A percentile compares a stretch with the other conserved stretches of the same genome.
Evolutionary conservation across 2,888 invertebrate genomes (phyloP).

Genomic region (Ramazzottius varieornatus): DNA sequence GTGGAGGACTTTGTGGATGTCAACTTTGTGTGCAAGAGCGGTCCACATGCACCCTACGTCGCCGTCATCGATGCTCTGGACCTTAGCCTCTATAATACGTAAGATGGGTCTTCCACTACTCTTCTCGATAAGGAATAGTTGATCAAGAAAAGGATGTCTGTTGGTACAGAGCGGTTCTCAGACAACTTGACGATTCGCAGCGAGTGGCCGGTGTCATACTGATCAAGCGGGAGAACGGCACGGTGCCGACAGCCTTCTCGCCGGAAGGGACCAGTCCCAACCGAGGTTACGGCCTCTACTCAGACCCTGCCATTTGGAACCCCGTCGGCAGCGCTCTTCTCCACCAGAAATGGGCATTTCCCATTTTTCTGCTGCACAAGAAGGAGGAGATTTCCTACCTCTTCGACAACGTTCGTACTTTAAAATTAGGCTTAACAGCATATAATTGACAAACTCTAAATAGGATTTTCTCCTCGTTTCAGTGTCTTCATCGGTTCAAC

Average conservation of each 20-base stretch:
- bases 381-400: slow-evolving; percentile 18
- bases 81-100: slow-evolving; percentile 34
- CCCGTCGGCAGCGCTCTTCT: slow-evolving; percentile 43
- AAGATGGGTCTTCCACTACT: slow-evolving; percentile 7
- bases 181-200: slow-evolving; percentile 18
- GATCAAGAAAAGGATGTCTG: background rate
- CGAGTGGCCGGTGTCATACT: slow-evolving; percentile 26
- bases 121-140: background rate
- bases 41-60: slow-evolving; percentile 52
- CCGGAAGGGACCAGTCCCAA: slow-evolving; percentile 58
- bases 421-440: background rate
- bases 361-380: slow-evolving; percentile 47
- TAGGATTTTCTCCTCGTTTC: slow-evolving; percentile 10
- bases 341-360: slow-evolving; percentile 55
- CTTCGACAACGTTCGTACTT: background rate
- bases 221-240: slow-evolving; percentile 14
- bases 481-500: slow-evolving; percentile 40
- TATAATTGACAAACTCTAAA: slow-evolving; percentile 13
- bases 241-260: slow-evolving; percentile 20
- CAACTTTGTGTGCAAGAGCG: slow-evolving; percentile 38
- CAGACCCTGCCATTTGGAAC: slow-evolving; percentile 38
- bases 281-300: slow-evolving; percentile 32
- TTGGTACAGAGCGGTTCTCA: slow-evolving; percentile 15
- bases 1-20: slow-evolving; percentile 21
- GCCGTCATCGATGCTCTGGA: slow-evolving; percentile 32